Percentiles rank a stretch among this genome's conserved stretches.
Conservation (phyloP, 2,888 invertebrate species). For the Campoletis raptor region DNA sequence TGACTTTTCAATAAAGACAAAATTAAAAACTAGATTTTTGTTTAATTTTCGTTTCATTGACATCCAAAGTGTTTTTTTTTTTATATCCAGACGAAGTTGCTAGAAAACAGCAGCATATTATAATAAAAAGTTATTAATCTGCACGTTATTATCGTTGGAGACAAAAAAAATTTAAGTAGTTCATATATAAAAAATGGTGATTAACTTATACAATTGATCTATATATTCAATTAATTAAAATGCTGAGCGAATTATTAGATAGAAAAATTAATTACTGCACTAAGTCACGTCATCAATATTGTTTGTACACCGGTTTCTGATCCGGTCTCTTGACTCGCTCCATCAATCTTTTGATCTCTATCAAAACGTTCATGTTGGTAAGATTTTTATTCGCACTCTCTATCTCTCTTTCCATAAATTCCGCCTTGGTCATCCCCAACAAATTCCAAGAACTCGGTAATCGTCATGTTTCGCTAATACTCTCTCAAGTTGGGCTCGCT, state of each 20-base stretch:
- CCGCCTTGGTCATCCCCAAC: not conserved
- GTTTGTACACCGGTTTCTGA: not conserved
- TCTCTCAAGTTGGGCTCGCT: constrained; percentile 57
- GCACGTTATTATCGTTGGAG: not conserved
- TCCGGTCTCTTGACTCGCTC: not conserved
- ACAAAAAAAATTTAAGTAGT: not conserved
- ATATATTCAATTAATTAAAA: not conserved
- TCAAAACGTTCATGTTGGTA: constrained; percentile 1
- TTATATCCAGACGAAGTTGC: not conserved
- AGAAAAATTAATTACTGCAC: not conserved
- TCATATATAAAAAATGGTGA: not conserved
- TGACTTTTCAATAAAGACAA: not conserved
- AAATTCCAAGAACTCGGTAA: constrained; percentile 27
- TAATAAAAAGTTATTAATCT: not conserved
- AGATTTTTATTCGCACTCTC: not conserved
- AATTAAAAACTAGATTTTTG: not conserved
- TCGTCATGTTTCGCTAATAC: constrained; percentile 22
- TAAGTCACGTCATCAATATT: not conserved
- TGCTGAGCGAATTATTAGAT: not conserved
- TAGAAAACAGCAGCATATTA: not conserved
- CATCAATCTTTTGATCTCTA: not conserved
- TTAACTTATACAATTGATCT: not conserved
- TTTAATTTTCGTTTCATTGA: not conserved
- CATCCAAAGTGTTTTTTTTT: not conserved
- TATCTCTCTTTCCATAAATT: not conserved